Conservation (phyloP, 2,113 vertebrate genomes). For the Hemicordylus capensis region DNA sequence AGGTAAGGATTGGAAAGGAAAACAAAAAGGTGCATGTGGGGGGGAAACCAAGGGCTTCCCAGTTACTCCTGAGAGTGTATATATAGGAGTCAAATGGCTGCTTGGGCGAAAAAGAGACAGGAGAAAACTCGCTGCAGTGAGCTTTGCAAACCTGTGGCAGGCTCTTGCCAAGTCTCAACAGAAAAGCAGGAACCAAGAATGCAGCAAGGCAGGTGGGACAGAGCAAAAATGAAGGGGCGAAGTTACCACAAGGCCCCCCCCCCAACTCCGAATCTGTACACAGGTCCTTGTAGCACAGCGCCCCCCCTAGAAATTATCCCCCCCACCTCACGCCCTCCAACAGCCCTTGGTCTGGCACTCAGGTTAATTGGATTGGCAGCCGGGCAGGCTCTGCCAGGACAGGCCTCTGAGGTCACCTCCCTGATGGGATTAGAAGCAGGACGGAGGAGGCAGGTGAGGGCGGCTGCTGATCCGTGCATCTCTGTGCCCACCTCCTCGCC, state of each 20-base stretch:
- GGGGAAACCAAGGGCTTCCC: conserved; percentile 25
- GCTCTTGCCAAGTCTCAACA: not conserved
- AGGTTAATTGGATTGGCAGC: not conserved
- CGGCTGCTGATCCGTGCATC: not conserved
- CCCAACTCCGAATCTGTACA: too few species aligned
- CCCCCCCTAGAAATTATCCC: conserved; percentile 64
- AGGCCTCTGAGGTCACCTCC: not conserved
- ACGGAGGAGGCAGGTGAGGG: not conserved
- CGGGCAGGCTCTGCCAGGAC: not conserved
- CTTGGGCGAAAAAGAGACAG: not conserved
- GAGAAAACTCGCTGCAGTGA: not conserved
- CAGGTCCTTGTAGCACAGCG: too few species aligned
- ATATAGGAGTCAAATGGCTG: not conserved
- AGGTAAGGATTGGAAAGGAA: not conserved
- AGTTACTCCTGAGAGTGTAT: not conserved
- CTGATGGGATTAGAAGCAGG: conserved; percentile 15
- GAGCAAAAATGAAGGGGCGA: too few species aligned
- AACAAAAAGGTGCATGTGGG: conserved; percentile 1
- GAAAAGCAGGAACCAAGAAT: not conserved
- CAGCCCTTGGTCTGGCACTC: conserved; percentile 65
- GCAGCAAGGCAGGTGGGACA: not conserved
- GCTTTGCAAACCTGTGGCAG: not conserved
- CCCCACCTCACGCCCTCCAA: conserved; percentile 50
- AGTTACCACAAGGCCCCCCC: too few species aligned
- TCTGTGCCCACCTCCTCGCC: conserved; percentile 45